Percentiles rank a stretch among this genome's conserved stretches.
Evolutionary conservation across 2,888 invertebrate species (phyloP).

Genomic region (Cremastobaeus sp.): DNA sequence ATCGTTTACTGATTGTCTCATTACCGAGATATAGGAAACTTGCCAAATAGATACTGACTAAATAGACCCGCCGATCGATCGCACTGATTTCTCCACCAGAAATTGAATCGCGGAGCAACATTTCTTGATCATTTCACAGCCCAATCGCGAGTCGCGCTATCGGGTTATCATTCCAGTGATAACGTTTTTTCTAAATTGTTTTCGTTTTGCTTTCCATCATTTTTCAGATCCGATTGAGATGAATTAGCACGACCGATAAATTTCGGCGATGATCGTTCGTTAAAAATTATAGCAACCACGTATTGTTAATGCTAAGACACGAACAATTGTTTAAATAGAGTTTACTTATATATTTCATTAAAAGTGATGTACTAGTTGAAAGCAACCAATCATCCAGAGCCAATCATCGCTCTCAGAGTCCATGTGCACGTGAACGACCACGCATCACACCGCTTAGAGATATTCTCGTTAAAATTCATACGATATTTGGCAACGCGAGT

Average conservation of each 20-base stretch:
- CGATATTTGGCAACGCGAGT: constrained; percentile 8
- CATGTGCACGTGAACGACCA: constrained; percentile 13
- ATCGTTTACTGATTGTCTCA: constrained; percentile 55
- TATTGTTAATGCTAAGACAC: constrained; percentile 6
- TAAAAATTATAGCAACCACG: constrained; percentile 8
- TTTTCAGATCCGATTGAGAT: not conserved
- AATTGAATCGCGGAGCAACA: constrained; percentile 7
- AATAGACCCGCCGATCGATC: constrained; percentile 18
- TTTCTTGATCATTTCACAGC: too few species aligned
- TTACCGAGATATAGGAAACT: constrained; percentile 32
- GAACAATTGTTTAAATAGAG: constrained; percentile 14
- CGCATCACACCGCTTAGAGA: constrained; percentile 1
- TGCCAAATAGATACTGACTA: constrained; percentile 25
- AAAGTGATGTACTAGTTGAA: constrained; percentile 20
- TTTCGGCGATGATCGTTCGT: constrained; percentile 17
- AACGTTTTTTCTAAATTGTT: not conserved
- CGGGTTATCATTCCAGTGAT: too few species aligned
- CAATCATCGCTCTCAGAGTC: not conserved
- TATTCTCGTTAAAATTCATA: constrained; percentile 21
- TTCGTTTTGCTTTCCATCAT: not conserved
- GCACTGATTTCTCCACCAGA: constrained; percentile 9
- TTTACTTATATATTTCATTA: constrained; percentile 37
- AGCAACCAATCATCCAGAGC: not conserved
- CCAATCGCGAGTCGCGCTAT: too few species aligned
- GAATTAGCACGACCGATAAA: not conserved